Conservation (phyloP, 2,888 invertebrate species). For the Mesorhabditis belari region DNA sequence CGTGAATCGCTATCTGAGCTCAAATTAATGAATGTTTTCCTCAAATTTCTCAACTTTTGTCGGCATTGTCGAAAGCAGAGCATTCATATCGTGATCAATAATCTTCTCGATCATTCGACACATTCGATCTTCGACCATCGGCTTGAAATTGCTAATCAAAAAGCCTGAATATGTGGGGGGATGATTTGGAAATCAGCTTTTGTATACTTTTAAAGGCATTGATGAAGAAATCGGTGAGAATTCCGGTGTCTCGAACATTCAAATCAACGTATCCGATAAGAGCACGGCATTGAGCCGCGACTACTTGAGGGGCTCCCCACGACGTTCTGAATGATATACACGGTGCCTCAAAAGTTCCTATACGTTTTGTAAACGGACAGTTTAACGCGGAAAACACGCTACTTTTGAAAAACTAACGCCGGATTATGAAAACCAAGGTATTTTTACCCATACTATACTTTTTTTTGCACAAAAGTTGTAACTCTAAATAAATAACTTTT, state of each 20-base stretch:
- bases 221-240: constrained; percentile 52
- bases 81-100: constrained; percentile 49
- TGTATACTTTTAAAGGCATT: constrained; percentile 47
- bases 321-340: constrained; percentile 42
- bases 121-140: constrained; percentile 51
- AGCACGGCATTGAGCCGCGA: constrained; percentile 41
- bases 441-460: no score
- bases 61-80: constrained; percentile 45
- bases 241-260: constrained; percentile 51
- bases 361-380: no score
- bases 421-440: no score
- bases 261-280: constrained; percentile 50
- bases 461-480: no score
- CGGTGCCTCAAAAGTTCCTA: no score
- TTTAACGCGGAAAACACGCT: no score
- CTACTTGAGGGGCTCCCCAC: constrained; percentile 47
- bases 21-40: not conserved
- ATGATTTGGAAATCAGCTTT: not conserved
- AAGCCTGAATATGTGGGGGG: constrained; percentile 27
- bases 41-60: constrained; percentile 32
- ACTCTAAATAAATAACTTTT: no score
- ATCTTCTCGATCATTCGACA: constrained; percentile 51
- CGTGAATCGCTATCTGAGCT: constrained; percentile 46
- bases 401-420: no score
- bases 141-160: constrained; percentile 49